phyloP scores from a whole-genome alignment of 2,888 invertebrate genomes.

The Theristus sp. region DNA sequence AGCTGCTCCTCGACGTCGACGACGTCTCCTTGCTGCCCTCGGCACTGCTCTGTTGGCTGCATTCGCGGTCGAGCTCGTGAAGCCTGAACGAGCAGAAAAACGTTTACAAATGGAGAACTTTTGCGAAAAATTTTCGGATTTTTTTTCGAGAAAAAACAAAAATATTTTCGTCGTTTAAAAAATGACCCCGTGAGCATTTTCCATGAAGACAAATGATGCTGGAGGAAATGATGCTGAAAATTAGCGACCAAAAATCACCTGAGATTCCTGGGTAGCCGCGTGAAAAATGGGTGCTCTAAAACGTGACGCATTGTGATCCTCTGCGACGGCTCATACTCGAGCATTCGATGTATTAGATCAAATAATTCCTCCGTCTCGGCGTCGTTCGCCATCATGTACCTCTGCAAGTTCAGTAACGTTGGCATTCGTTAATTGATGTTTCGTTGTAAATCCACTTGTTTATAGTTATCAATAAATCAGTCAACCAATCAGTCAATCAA shows the following conservation, averaged over 20 bases:
- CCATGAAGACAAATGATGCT: too few species aligned
- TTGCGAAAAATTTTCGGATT: too few species aligned
- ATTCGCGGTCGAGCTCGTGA: background rate
- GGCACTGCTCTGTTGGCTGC: background rate
- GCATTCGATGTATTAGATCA: constrained; percentile 79
- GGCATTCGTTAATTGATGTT: too few species aligned
- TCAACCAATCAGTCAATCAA: too few species aligned
- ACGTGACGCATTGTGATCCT: constrained; percentile 72
- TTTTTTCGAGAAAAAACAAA: too few species aligned
- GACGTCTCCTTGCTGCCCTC: background rate
- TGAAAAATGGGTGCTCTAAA: constrained; percentile 74
- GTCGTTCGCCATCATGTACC: constrained; percentile 67
- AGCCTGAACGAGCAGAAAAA: background rate
- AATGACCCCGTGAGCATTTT: too few species aligned
- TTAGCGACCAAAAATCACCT: constrained; percentile 5
- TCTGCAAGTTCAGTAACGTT: too few species aligned
- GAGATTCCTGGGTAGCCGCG: constrained; percentile 12
- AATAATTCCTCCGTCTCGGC: constrained; percentile 81
- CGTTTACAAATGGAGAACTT: too few species aligned
- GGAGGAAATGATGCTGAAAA: too few species aligned
- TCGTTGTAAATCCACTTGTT: too few species aligned
- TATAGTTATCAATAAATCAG: too few species aligned
- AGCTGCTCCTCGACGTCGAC: background rate
- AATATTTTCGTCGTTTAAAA: too few species aligned
- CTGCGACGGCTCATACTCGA: constrained; percentile 84